These are phyloP conservation scores for Seira ritae DNA, from an alignment of 2,888 invertebrate genomes.

Conservation along the genomic window DNA sequence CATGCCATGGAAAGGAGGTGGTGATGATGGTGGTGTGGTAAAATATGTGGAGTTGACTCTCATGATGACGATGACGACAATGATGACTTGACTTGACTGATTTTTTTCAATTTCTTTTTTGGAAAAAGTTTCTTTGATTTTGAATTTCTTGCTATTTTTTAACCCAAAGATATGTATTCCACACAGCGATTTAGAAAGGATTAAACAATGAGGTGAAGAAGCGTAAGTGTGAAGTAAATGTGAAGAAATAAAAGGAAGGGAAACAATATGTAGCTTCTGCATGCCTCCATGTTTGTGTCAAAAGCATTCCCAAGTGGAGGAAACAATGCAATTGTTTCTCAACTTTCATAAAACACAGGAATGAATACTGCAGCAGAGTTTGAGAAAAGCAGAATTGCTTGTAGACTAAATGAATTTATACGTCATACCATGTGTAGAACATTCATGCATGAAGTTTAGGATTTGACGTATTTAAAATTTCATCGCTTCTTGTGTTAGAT, in stretches of 20 bases:
- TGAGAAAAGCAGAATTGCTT: no score
- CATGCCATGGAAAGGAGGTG: neutral
- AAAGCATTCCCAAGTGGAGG: conserved; percentile 50
- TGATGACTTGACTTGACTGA: neutral
- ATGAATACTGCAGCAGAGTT: no score
- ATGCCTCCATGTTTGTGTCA: conserved; percentile 52
- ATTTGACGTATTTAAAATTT: no score
- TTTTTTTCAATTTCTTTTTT: neutral
- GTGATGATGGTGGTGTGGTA: neutral
- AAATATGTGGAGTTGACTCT: neutral
- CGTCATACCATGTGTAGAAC: no score
- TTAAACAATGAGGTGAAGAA: neutral
- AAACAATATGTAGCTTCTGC: conserved; percentile 32
- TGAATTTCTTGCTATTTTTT: conserved; percentile 38
- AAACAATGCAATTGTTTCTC: conserved; percentile 39
- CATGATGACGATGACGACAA: neutral
- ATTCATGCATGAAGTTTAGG: no score
- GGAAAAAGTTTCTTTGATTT: conserved; percentile 20
- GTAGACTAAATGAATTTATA: no score
- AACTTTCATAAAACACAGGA: conserved; percentile 6
- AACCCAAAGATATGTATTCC: conserved; percentile 1
- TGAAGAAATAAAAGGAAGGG: conserved; percentile 37
- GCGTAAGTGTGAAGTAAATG: no score
- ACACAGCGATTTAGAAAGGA: neutral
- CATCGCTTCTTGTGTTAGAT: no score